Base-by-base conservation (phyloP, 2,888 invertebrate species). In the Andrena minutula region DNA sequence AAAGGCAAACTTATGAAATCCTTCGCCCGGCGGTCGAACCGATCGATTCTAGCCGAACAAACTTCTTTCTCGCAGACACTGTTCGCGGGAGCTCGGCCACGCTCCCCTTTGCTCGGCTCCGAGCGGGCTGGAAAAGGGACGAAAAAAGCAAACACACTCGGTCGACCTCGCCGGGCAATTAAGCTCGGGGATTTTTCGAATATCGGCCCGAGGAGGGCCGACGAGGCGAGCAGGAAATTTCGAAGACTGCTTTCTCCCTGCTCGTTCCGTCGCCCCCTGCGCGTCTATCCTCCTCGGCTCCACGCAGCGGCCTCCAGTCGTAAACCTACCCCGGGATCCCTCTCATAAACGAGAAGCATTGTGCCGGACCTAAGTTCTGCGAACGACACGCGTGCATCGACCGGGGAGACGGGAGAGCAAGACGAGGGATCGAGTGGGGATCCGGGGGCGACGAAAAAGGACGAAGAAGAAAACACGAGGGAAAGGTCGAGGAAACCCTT, bases 331-430 rank as follows among this genome's bases (percentile, higher is more conserved):
- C 77, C 23, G 70, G 73, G 78, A 66, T 84, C 80, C 78, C 77
- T 82, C 77, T 86, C 86, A 78, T 86, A 82, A 86, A 84, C 86
- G 86, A 86, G 75, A 71, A 80, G 82, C 84, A 86, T 86, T 86
- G 84, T 86, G 83, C 84, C 68, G 76, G 85, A 70, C 84, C 86
- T 49, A 75, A 83, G 75, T 83, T 84, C 83, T 72, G 72, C 81
- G 81, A 84, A 84, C 77, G 84, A 83, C 83, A 78, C 81, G 75
- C 77, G 72, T 68, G 81, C 84, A 71, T 66, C 75, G 77, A 70
- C 64, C 71, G 53, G 70, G 65, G 66, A 20, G 76, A 76, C 8
- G 75, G 69, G 73, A 70, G 61, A 68, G 56, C n/a, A 63, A 58
- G 77, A 47, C 80, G 41, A 58, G 72, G 41, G 70, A 56, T 73